Evolutionary conservation across 2,888 invertebrate genomes (phyloP), one percentile per base, ranked within the genome.

Genomic region (Drosophila basisetae): DNA sequence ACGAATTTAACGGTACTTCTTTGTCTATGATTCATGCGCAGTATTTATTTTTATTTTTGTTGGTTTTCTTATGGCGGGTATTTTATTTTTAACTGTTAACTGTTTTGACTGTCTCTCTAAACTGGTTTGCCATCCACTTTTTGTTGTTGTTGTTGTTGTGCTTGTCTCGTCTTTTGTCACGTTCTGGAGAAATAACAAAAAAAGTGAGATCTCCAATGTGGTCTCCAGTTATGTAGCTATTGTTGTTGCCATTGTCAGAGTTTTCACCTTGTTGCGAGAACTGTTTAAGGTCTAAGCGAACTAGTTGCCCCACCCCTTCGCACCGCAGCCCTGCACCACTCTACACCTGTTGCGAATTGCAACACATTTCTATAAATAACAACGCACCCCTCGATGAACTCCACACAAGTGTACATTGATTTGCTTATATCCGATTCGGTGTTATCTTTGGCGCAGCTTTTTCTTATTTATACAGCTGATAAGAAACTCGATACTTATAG

Each of bases 191-290:
- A 71, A 59, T 18, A 37, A 64, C 60, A 52, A 67, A 69, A 69
- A 76, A 78, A 83, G 89, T 88, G 89, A 89, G 89, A 89, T 90
- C 82, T 83, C 63, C 61, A 65, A 76, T 58, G 65, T 63, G 76
- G 75, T 76, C 37, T 68, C 43, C 47, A 31, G 47, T 66, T 47
- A 47, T 47, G 16, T 52, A 16, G 55, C 67, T 68, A 41, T 64
- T 63, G 39, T 47, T 28, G 5, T 62, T 58, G 55, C 56, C 64
- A 68, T 65, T 64, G 73, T 60, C 69, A 43, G 55, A 70, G 72
- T 84, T 89, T 85, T 89, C 84, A 89, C 85, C 83, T 89, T 64
- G 73, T 68, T 69, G 58, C 50, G 49, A 64, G 35, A 47, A 60
- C 31, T 53, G 37, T 54, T 73, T 72, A 52, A 71, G 39, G 28